phyloP scores from a whole-genome alignment of 2,797 vertebrate genomes.

The Limnodromus scolopaceus region DNA sequence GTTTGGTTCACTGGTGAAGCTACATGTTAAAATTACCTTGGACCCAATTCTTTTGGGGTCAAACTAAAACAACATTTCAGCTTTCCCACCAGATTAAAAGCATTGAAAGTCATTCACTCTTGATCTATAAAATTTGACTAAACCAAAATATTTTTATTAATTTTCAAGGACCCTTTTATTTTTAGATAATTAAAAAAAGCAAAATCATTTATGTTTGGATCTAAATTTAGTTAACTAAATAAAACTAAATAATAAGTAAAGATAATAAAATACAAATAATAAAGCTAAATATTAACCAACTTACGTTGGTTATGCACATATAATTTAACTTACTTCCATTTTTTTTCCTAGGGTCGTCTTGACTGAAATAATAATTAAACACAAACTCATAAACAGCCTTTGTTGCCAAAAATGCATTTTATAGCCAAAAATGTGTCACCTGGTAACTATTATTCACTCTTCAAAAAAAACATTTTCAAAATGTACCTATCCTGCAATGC shows the following conservation, averaged over 20 bases:
- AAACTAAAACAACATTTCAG: background rate
- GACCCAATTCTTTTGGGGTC: background rate
- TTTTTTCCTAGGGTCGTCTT: background rate
- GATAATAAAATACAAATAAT: background rate
- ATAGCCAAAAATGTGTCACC: background rate
- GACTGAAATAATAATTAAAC: background rate
- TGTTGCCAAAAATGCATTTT: background rate
- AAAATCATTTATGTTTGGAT: background rate
- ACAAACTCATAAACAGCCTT: background rate
- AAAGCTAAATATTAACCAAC: background rate
- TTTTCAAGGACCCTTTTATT: background rate
- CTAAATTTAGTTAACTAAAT: background rate
- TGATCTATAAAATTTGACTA: background rate
- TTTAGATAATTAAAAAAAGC: background rate
- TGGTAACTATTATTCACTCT: background rate
- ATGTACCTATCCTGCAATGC: background rate
- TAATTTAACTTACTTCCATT: background rate
- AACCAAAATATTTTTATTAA: background rate
- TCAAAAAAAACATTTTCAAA: background rate
- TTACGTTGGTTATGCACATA: background rate
- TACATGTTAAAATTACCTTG: background rate
- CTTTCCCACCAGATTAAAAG: background rate
- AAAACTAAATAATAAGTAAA: background rate
- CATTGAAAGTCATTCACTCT: background rate
- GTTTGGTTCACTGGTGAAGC: background rate